phyloP scores from a whole-genome alignment of 2,113 vertebrate genomes.

The Chamaea fasciata region DNA sequence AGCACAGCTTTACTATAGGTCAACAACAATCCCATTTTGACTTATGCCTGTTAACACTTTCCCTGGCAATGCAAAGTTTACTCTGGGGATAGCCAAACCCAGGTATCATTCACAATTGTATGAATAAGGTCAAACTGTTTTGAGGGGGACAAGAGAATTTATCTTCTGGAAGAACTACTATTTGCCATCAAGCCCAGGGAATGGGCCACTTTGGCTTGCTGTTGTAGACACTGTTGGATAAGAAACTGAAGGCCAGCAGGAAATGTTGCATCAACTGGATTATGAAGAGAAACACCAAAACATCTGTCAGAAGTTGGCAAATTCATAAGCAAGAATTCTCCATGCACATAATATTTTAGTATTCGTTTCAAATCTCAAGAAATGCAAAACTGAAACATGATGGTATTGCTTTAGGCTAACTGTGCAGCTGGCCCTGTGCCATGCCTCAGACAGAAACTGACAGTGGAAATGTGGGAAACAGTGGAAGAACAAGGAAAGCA shows the following conservation, averaged over 20 bases:
- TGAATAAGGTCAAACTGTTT: background rate
- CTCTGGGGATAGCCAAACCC: fast-evolving
- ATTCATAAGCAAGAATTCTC: background rate
- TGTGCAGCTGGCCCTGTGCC: fast-evolving
- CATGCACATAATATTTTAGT: fast-evolving
- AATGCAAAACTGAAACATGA: background rate
- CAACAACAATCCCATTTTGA: background rate
- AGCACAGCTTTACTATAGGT: background rate
- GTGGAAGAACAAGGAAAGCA: background rate
- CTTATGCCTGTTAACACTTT: background rate
- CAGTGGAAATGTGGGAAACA: background rate
- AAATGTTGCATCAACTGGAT: background rate
- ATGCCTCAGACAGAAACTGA: background rate
- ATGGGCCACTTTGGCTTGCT: background rate
- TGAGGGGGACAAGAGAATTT: background rate
- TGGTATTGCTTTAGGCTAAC: background rate
- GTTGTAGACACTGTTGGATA: no score
- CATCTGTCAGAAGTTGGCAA: background rate
- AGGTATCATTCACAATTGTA: fast-evolving
- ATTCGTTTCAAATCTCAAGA: background rate
- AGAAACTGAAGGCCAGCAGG: background rate
- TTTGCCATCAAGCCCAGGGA: background rate
- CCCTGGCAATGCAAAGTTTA: background rate
- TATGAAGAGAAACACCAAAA: background rate
- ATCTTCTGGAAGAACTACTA: background rate